Evolutionary conservation across 2,797 vertebrate species (phyloP).

Genomic region (Labroides dimidiatus): DNA sequence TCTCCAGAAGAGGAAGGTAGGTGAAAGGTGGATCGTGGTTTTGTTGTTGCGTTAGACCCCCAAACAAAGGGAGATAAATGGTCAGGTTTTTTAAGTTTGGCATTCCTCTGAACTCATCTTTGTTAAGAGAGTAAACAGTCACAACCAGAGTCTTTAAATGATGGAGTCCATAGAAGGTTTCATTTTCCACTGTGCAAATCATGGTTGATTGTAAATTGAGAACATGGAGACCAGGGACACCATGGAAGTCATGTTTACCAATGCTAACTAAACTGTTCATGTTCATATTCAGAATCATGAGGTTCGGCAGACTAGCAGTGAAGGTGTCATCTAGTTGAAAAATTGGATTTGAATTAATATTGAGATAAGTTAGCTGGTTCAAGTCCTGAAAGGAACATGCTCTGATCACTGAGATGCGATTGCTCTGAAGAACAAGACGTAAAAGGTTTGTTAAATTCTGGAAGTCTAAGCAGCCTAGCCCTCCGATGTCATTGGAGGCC

Average conservation of each 20-base stretch:
- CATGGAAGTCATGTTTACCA: not conserved
- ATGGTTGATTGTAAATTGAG: not conserved
- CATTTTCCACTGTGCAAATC: rapidly evolving
- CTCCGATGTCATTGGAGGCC: not conserved
- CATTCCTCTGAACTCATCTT: slow-evolving; percentile 2
- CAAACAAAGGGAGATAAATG: not conserved
- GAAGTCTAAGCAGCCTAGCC: slow-evolving; percentile 26
- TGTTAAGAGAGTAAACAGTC: not conserved
- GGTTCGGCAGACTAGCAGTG: not conserved
- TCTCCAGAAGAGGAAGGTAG: not conserved
- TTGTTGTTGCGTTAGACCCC: not conserved
- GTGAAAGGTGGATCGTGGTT: not conserved
- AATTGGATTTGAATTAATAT: not conserved
- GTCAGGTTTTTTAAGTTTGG: not conserved
- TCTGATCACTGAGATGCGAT: slow-evolving; percentile 2
- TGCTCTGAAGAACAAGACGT: not conserved
- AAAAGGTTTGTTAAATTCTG: slow-evolving; percentile 9
- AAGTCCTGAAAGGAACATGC: slow-evolving; percentile 22
- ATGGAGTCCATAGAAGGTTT: slow-evolving; percentile 17
- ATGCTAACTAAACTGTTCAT: not conserved
- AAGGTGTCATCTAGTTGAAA: not conserved
- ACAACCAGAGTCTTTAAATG: not conserved
- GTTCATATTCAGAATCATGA: not conserved
- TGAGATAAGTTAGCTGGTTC: not conserved
- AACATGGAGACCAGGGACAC: not conserved